Evolutionary conservation across 1,140 invertebrate species (phyloP).

Genomic region (Dinothrombium tinctorium): DNA sequence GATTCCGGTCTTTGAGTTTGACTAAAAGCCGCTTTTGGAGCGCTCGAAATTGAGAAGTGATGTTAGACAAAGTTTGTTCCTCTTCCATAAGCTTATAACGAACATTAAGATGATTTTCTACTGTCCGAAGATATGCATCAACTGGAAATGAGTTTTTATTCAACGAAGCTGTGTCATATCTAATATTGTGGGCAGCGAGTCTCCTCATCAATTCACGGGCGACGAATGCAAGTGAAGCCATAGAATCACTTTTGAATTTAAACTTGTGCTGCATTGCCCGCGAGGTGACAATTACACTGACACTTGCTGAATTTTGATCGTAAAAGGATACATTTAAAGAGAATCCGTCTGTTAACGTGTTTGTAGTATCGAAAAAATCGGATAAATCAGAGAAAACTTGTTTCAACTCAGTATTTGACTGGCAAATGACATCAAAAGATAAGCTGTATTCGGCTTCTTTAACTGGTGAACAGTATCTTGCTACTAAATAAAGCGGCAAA

Average conservation of each 20-base stretch:
- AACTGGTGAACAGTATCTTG: no score
- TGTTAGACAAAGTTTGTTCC: slow-evolving; percentile 32
- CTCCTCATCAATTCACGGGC: slow-evolving; percentile 32
- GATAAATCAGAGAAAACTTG: no score
- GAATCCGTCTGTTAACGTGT: no score
- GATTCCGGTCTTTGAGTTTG: slow-evolving; percentile 48
- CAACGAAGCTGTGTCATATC: slow-evolving; percentile 15
- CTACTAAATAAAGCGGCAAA: background rate
- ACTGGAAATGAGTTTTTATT: slow-evolving; percentile 22
- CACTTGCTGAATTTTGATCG: no score
- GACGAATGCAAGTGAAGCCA: slow-evolving; percentile 34
- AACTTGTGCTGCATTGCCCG: no score
- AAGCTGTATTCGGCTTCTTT: no score
- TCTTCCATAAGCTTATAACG: slow-evolving; percentile 10
- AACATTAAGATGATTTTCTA: slow-evolving; percentile 31
- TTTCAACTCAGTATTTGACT: no score
- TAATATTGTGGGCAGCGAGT: slow-evolving; percentile 27
- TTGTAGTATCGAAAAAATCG: no score
- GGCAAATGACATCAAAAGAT: no score
- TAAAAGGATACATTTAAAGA: no score
- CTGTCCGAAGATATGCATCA: slow-evolving; percentile 26
- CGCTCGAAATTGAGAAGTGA: slow-evolving; percentile 39
- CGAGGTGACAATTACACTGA: no score
- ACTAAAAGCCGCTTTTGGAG: slow-evolving; percentile 44
- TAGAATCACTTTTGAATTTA: slow-evolving; percentile 37